Evolutionary conservation across 2,113 vertebrate species (phyloP).

Genomic region (Prochilodus magdalenae): DNA sequence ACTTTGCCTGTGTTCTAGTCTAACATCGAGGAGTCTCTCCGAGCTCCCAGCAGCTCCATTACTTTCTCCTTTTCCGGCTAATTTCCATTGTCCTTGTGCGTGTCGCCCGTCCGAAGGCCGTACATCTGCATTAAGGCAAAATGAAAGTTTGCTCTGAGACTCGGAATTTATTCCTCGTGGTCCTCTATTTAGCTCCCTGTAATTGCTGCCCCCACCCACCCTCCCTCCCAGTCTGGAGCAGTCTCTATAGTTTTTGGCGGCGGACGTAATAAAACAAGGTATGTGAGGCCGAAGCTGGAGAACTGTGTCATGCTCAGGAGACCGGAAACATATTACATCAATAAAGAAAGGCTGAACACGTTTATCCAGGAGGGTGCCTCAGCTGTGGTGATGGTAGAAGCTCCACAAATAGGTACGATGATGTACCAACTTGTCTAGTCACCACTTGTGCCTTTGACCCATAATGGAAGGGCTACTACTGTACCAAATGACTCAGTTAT

Average conservation of each 20-base stretch:
- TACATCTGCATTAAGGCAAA: conserved; percentile 2
- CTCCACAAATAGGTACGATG: neutral
- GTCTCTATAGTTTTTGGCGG: conserved; percentile 20
- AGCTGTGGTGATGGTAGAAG: neutral
- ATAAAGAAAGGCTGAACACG: conserved; percentile 53
- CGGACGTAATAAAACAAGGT: conserved; percentile 54
- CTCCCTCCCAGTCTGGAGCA: conserved; percentile 17
- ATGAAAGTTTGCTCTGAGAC: conserved; percentile 35
- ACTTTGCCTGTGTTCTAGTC: conserved; percentile 5
- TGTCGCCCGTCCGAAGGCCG: neutral
- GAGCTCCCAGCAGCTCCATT: neutral
- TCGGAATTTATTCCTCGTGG: conserved; percentile 45
- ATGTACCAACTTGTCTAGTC: neutral
- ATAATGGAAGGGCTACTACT: conserved; percentile 23
- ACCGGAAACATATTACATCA: conserved; percentile 47
- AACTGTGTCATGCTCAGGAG: conserved; percentile 47
- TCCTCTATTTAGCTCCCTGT: conserved; percentile 52
- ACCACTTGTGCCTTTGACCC: conserved; percentile 14
- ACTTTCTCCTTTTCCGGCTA: neutral
- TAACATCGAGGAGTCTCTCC: neutral
- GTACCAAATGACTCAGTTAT: conserved; percentile 8
- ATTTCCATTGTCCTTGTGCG: neutral
- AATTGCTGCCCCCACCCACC: conserved; percentile 45
- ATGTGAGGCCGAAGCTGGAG: conserved; percentile 39
- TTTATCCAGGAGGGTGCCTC: conserved; percentile 16